These are phyloP conservation scores for Tetragonula carbonaria DNA, from an alignment of 2,888 invertebrate genomes.

Conservation along the genomic window DNA sequence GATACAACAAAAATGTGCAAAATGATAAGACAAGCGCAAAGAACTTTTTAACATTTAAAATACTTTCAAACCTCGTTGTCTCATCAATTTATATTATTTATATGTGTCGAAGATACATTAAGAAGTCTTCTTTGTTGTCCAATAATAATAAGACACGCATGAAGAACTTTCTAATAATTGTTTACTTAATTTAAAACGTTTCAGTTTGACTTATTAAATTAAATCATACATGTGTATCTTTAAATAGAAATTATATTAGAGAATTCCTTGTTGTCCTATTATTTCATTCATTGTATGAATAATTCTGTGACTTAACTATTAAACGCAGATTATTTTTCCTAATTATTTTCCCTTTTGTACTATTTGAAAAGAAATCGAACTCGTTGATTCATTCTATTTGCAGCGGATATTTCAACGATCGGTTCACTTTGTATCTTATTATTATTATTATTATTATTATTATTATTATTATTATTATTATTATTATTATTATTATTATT, in stretches of 20 bases:
- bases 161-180: background rate
- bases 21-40: background rate
- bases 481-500: background rate
- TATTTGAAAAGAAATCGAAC: background rate
- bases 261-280: background rate
- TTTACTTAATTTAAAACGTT: background rate
- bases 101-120: background rate
- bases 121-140: background rate
- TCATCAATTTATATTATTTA: background rate
- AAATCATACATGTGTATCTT: too few relatives aligned
- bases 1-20: background rate
- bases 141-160: background rate
- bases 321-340: background rate
- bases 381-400: background rate
- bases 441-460: background rate
- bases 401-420: background rate
- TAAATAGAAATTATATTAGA: too few relatives aligned
- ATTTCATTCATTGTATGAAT: background rate
- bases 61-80: too few relatives aligned
- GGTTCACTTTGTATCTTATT: background rate
- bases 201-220: too few relatives aligned
- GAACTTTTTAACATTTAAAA: background rate
- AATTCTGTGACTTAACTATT: background rate
- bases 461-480: background rate
- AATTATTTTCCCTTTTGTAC: constrained; percentile 1